phyloP scores from a whole-genome alignment of 2,113 vertebrate species.

The Rhinolophus ferrumequinum region DNA sequence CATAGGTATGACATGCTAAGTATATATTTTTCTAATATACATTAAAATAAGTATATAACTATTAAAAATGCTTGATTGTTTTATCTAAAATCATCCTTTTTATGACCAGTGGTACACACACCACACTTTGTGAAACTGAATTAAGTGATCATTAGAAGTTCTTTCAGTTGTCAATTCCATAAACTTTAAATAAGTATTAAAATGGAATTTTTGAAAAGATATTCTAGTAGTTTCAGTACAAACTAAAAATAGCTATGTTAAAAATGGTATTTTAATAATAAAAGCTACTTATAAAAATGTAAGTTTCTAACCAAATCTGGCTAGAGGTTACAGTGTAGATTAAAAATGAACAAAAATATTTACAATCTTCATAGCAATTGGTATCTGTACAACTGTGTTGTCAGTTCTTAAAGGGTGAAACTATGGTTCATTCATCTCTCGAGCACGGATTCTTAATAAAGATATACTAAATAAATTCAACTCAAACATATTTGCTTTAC shows the following conservation, averaged over 20 bases:
- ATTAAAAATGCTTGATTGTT: not conserved
- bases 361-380: not conserved
- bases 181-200: not conserved
- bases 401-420: not conserved
- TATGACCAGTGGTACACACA: not conserved
- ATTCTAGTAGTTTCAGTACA: not conserved
- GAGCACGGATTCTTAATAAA: not conserved
- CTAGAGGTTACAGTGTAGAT: not conserved
- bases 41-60: constrained; percentile 23
- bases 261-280: constrained; percentile 13
- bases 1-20: not conserved
- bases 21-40: constrained; percentile 12
- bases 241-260: constrained; percentile 36
- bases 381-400: not conserved
- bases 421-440: not conserved
- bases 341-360: constrained; percentile 28
- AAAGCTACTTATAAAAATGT: constrained; percentile 19
- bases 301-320: not conserved
- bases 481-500: not conserved
- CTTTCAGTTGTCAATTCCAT: constrained; percentile 38
- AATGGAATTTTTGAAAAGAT: not conserved
- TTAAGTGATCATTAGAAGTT: not conserved
- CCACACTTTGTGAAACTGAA: not conserved
- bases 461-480: constrained; percentile 30
- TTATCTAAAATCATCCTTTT: constrained; percentile 15